Conservation (phyloP, 2,797 vertebrate genomes). For the Lateolabrax maculatus region DNA sequence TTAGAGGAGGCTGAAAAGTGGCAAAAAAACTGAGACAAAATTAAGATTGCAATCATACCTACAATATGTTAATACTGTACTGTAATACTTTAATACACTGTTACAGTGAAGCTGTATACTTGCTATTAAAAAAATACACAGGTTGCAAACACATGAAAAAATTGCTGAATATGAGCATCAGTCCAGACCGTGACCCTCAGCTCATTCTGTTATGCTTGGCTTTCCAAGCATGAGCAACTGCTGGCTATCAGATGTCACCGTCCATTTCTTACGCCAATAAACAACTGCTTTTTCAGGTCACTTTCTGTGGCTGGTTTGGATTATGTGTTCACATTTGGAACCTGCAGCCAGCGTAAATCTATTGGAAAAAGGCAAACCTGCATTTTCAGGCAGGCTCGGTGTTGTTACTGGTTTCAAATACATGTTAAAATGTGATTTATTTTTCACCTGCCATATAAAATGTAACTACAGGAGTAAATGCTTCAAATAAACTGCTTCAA, state of each 20-base stretch:
- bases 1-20: constrained; percentile 32
- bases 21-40: constrained; percentile 48
- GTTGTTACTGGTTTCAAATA: constrained; percentile 1
- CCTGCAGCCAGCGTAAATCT: constrained; percentile 32
- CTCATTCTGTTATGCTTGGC: constrained; percentile 43
- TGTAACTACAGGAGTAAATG: neutral
- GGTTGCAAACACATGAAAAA: constrained; percentile 9
- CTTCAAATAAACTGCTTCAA: constrained; percentile 15
- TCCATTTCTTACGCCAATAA: constrained; percentile 52
- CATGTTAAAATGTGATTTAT: neutral
- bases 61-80: constrained; percentile 19
- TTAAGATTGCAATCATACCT: constrained; percentile 43
- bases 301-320: constrained; percentile 45
- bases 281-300: constrained; percentile 41
- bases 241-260: constrained; percentile 54
- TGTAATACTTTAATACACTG: too few relatives aligned
- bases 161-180: constrained; percentile 22
- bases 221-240: constrained; percentile 54
- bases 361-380: constrained; percentile 26
- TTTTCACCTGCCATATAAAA: constrained; percentile 9
- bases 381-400: constrained; percentile 10
- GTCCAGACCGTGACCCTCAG: neutral
- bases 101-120: neutral
- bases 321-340: constrained; percentile 36
- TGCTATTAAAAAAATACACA: constrained; percentile 5